phyloP scores from a whole-genome alignment of 2,113 vertebrate species.

The Murina feae region DNA sequence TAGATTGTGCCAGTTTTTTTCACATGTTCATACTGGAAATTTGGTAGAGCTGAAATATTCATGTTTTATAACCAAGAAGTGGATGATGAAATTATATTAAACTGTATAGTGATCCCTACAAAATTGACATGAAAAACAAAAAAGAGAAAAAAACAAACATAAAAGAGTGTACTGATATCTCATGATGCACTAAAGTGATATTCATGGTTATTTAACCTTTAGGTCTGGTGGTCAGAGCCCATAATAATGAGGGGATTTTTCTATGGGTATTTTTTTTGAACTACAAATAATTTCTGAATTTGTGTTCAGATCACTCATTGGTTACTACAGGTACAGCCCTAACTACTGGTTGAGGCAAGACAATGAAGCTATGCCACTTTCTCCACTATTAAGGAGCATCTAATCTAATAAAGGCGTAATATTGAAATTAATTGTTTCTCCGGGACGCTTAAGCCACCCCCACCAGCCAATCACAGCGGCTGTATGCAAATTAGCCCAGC shows the following conservation, averaged over 20 bases:
- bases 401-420: no score
- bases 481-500: no score
- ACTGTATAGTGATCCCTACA: neutral
- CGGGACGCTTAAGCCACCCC: no score
- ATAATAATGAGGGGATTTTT: neutral
- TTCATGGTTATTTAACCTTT: neutral
- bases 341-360: neutral
- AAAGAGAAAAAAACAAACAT: neutral
- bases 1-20: neutral
- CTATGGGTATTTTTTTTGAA: neutral
- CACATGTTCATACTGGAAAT: neutral
- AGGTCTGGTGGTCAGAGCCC: neutral
- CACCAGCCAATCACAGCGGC: no score
- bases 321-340: neutral
- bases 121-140: neutral
- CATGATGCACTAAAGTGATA: neutral
- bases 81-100: neutral
- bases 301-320: neutral
- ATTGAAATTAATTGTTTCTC: no score
- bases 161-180: neutral
- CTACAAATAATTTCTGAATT: neutral
- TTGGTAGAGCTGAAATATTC: neutral
- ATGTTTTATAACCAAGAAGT: neutral
- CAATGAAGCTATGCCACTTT: neutral
- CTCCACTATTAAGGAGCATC: neutral